A percentile compares a stretch with the other conserved stretches of the same genome.
Evolutionary conservation across 2,888 invertebrate genomes (phyloP).

Genomic region (Oscheius myriophilus): DNA sequence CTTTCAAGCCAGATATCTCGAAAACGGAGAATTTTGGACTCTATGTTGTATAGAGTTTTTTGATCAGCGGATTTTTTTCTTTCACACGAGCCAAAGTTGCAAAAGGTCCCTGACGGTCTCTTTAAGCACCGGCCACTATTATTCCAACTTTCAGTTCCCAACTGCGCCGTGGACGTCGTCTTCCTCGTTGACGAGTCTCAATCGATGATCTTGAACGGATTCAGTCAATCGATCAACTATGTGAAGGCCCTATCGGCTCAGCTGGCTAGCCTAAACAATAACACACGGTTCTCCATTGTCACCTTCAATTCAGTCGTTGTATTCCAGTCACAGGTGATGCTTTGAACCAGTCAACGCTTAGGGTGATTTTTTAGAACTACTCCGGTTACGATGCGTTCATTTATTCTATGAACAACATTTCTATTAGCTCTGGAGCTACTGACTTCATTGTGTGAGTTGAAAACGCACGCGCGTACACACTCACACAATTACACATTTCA

Average conservation of each 20-base stretch:
- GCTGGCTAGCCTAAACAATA: not conserved
- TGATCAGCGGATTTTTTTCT: too few species aligned
- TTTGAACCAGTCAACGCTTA: not conserved
- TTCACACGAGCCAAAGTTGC: too few species aligned
- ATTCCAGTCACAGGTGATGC: constrained; percentile 10
- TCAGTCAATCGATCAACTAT: constrained; percentile 5
- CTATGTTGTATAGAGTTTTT: too few species aligned
- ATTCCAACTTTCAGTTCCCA: constrained; percentile 21
- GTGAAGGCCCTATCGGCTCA: not conserved
- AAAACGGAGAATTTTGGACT: too few species aligned
- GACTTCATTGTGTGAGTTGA: constrained; percentile 20
- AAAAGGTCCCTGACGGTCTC: too few species aligned
- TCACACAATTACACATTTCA: not conserved
- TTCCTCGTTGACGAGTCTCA: constrained; percentile 30
- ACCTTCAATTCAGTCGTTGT: constrained; percentile 22
- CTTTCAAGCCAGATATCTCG: too few species aligned
- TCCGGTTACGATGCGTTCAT: constrained; percentile 1
- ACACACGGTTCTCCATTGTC: constrained; percentile 25
- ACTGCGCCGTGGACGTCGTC: constrained; percentile 19
- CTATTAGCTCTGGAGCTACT: constrained; percentile 3
- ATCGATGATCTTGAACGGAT: constrained; percentile 15
- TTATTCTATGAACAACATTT: constrained; percentile 2
- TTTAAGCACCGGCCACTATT: too few species aligned
- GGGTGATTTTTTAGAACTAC: constrained; percentile 8
- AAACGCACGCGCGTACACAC: not conserved